A percentile compares a stretch with the other conserved stretches of the same genome.
Evolutionary conservation across 2,113 vertebrate genomes (phyloP).

Genomic region (Myotis davidii): DNA sequence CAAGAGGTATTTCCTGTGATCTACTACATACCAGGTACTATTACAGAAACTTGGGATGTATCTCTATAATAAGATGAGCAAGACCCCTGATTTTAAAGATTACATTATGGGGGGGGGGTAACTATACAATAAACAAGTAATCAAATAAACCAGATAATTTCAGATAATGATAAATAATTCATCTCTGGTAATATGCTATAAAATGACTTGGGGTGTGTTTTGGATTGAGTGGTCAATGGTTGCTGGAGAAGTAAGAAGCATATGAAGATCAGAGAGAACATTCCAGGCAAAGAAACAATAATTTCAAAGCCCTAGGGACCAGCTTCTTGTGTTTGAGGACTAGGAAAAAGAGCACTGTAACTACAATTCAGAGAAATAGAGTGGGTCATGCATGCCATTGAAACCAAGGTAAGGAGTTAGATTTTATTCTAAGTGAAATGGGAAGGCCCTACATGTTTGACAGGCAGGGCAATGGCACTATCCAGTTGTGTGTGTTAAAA

Average conservation of each 20-base stretch:
- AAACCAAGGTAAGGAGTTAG: background rate
- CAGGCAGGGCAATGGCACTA: background rate
- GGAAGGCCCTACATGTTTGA: background rate
- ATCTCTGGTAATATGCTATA: background rate
- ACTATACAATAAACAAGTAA: background rate
- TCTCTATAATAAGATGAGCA: background rate
- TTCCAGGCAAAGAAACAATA: background rate
- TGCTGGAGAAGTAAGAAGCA: background rate
- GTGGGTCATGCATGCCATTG: background rate
- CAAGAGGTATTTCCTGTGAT: conserved; percentile 5
- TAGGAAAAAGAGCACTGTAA: background rate
- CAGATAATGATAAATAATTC: background rate
- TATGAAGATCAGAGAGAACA: background rate
- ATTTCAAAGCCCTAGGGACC: background rate
- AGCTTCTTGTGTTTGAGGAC: background rate
- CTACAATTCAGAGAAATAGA: background rate
- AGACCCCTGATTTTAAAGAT: background rate
- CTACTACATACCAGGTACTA: background rate
- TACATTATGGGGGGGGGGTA: background rate
- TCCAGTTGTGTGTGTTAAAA: background rate
- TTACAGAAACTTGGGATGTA: background rate
- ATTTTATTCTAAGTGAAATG: background rate
- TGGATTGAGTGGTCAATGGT: background rate
- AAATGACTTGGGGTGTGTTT: background rate
- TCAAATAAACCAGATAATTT: background rate